Percentiles rank a stretch among this genome's conserved stretches.
Evolutionary conservation across 2,113 vertebrate genomes (phyloP).

Genomic region (Phyllopteryx taeniolatus): DNA sequence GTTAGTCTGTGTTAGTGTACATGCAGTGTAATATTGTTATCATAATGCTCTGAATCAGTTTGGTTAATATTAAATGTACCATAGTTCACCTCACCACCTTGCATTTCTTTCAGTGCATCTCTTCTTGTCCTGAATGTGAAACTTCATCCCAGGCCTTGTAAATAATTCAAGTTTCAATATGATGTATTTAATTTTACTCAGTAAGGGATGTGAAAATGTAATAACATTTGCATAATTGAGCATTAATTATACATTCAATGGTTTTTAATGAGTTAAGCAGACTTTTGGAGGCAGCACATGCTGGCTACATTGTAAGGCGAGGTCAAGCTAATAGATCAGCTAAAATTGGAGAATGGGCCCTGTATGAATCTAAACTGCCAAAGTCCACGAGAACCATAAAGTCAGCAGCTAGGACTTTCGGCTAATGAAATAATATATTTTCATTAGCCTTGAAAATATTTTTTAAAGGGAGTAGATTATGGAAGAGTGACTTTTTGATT

Average conservation of each 20-base stretch:
- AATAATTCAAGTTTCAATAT: constrained; percentile 76
- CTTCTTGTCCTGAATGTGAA: constrained; percentile 30
- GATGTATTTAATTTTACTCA: constrained; percentile 71
- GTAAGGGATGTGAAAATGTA: constrained; percentile 70
- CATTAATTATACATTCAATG: constrained; percentile 76
- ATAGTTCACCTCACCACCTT: background rate
- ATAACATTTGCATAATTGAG: constrained; percentile 76
- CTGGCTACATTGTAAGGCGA: constrained; percentile 39
- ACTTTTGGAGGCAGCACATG: constrained; percentile 44
- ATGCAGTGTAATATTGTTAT: constrained; percentile 19
- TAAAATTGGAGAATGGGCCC: constrained; percentile 21
- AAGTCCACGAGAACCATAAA: constrained; percentile 28
- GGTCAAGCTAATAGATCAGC: constrained; percentile 67
- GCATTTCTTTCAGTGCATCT: constrained; percentile 12
- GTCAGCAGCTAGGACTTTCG: background rate
- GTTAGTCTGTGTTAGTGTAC: constrained; percentile 11
- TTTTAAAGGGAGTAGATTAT: background rate
- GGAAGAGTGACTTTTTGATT: constrained; percentile 2
- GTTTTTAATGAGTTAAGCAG: constrained; percentile 73
- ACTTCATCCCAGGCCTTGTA: constrained; percentile 59
- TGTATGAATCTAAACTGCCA: constrained; percentile 15
- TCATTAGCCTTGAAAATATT: background rate
- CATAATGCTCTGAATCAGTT: constrained; percentile 30
- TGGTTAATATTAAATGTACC: constrained; percentile 1
- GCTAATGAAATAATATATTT: background rate